A percentile compares a stretch with the other conserved stretches of the same genome.
Conservation (phyloP, 2,888 invertebrate species). For the Ophonus ardosiacus region DNA sequence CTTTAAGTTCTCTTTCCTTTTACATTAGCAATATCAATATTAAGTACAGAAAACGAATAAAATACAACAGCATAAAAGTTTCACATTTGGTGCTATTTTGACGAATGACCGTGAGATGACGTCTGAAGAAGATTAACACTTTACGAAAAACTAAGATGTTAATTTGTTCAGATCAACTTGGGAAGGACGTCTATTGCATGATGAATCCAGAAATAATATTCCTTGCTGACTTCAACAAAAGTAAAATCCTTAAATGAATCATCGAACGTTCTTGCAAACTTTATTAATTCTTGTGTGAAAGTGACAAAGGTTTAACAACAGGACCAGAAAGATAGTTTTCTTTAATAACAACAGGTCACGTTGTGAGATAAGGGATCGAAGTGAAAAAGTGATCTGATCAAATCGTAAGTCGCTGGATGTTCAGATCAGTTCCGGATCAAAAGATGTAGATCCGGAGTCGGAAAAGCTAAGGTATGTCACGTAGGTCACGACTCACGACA, state of each 20-base stretch:
- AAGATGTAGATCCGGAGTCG: neutral
- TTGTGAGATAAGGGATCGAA: constrained; percentile 9
- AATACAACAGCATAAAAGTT: too few species aligned
- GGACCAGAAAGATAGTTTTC: neutral
- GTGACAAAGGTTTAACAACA: neutral
- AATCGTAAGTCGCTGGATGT: constrained; percentile 24
- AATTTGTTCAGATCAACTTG: too few species aligned
- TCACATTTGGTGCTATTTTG: too few species aligned
- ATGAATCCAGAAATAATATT: too few species aligned
- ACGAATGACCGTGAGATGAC: too few species aligned
- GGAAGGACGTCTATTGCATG: too few species aligned
- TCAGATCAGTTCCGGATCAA: constrained; percentile 34
- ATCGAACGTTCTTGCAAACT: neutral
- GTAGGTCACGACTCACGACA: neutral
- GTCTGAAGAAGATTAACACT: too few species aligned
- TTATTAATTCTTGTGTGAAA: constrained; percentile 3
- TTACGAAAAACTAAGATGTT: too few species aligned
- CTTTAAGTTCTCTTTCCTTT: too few species aligned
- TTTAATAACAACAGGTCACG: constrained; percentile 9
- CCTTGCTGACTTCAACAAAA: neutral
- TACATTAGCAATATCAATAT: too few species aligned
- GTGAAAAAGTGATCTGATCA: constrained; percentile 27
- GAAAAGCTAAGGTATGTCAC: neutral
- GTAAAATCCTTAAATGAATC: constrained; percentile 1
- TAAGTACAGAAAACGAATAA: too few species aligned